These are phyloP conservation scores for Lanius ludovicianus DNA, from an alignment of 2,113 vertebrate species.

Conservation along the genomic window DNA sequence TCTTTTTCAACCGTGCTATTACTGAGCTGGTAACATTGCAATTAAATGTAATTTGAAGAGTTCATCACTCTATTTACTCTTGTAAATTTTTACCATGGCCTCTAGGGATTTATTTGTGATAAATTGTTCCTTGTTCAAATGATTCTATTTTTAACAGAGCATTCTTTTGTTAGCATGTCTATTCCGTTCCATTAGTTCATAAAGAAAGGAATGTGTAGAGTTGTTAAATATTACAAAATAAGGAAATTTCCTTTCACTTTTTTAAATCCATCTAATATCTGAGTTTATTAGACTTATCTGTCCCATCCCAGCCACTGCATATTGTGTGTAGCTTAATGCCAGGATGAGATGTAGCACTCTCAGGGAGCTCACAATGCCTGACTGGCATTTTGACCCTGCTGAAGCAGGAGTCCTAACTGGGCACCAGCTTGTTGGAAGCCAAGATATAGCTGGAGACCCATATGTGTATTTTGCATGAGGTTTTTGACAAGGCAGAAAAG, in stretches of 20 bases:
- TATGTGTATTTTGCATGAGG: fast-evolving
- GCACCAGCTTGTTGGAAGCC: not conserved
- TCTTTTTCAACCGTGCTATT: not conserved
- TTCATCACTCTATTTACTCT: not conserved
- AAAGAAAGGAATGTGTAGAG: not conserved
- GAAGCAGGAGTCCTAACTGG: not conserved
- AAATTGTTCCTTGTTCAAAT: not conserved
- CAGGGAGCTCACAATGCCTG: not conserved
- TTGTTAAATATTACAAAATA: not conserved
- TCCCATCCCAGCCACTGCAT: not conserved
- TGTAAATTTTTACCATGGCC: not conserved
- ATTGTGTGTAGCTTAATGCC: not conserved
- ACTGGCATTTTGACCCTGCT: not conserved
- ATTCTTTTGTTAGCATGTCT: not conserved
- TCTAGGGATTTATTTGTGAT: not conserved
- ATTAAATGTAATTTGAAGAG: not conserved
- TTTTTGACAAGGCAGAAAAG: not conserved
- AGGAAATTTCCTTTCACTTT: not conserved
- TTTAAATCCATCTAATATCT: not conserved
- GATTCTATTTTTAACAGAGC: not conserved
- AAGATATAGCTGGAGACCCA: no score
- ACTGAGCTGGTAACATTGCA: not conserved
- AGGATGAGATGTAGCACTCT: not conserved
- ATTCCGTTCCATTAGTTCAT: not conserved
- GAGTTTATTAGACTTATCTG: not conserved